Evolutionary conservation across 2,113 vertebrate genomes (phyloP), one percentile per base, ranked within the genome.

Genomic region (Hirundichthys speculiger): DNA sequence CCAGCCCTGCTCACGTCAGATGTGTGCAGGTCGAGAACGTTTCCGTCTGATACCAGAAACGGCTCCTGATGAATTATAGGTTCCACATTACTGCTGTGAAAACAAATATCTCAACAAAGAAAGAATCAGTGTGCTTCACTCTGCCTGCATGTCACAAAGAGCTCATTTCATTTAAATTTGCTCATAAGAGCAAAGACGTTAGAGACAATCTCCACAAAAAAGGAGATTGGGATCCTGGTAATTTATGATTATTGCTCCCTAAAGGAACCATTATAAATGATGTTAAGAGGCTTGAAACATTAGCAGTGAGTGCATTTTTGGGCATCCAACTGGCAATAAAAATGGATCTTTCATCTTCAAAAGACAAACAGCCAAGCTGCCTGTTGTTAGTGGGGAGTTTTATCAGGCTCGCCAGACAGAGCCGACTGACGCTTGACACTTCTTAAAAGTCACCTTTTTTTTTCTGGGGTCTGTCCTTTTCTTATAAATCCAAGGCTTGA

Each of bases 201-300:
- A 20, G 40, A 42, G 20, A 24, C 21, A 55, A 63, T 67, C n/a
- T n/a, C n/a, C n/a, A n/a, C n/a, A n/a, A 61, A 68, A 77, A 48
- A 41, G 18, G 13, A 72, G 55, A 63, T 5, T 42, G 15, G n/a
- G 41, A 55, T 76, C 49, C 34, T 59, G 11, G 56, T 71, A 66
- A 82, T 82, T 76, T 68, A 81, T 76, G 73, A 52, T 78, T 70
- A 82, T 80, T 73, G 48, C 60, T 25, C 71, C 57, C 68, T 10
- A 34, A 34, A 34, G 68, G 77, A 76, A 45, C 47, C 48, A 16
- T 79, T 80, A 51, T 66, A 64, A 80, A 70, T 66, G 50, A 46
- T 57, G 59, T 30, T 61, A 6, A 55, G 49, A 76, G 65, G 41
- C 63, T 76, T 75, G 15, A 73, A 83, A 62, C 58, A 72, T 76